Percentiles rank a stretch among this genome's conserved stretches.
Conservation (phyloP, 2,888 invertebrate genomes). For the Dynastes maya region DNA sequence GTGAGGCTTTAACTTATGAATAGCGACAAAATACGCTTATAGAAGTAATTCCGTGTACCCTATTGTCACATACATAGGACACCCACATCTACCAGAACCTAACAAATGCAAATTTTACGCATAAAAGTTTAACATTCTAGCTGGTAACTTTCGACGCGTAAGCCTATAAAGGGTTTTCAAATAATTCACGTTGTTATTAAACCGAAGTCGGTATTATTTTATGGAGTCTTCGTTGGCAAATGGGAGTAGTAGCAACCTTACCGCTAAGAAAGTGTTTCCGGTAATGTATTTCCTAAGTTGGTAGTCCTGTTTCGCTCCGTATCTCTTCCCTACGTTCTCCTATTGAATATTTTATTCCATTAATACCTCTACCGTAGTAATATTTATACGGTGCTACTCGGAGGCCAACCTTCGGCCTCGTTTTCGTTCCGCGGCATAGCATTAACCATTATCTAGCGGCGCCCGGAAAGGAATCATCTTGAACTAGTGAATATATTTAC, state of each 20-base stretch:
- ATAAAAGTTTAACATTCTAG: conserved; percentile 17
- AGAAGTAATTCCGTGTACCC: no score
- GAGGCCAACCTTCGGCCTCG: neutral
- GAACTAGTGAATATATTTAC: neutral
- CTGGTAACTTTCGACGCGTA: neutral
- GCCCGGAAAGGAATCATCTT: conserved; percentile 1
- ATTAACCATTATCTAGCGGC: conserved; percentile 4
- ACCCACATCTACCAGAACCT: neutral
- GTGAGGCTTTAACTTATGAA: no score
- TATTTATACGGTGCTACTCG: neutral
- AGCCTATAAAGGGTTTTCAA: conserved; percentile 24
- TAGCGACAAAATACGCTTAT: no score
- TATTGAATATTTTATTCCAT: conserved; percentile 28
- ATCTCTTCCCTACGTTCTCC: conserved; percentile 2
- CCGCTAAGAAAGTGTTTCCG: conserved; percentile 44
- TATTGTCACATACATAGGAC: no score
- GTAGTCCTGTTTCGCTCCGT: conserved; percentile 25
- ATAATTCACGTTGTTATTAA: conserved; percentile 34
- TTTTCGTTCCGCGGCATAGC: neutral
- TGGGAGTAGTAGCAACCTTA: conserved; percentile 27
- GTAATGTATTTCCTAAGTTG: conserved; percentile 38
- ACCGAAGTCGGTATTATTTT: conserved; percentile 41
- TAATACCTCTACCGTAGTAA: conserved; percentile 12
- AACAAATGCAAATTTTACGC: conserved; percentile 29
- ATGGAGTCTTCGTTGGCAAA: conserved; percentile 19